Conservation (phyloP, 2,113 vertebrate genomes). For the Marmota flaviventris region DNA sequence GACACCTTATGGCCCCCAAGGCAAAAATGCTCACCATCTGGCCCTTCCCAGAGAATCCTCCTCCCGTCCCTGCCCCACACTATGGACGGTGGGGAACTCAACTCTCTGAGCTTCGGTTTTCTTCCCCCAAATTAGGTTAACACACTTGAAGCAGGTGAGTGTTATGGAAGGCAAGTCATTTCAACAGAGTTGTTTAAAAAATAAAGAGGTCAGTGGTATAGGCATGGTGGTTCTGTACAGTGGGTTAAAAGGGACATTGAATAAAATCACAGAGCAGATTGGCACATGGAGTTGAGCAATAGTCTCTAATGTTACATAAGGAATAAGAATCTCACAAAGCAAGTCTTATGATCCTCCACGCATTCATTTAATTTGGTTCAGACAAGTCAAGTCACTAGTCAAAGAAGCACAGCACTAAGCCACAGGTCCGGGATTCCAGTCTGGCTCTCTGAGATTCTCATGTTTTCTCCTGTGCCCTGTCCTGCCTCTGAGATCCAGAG, state of each 20-base stretch:
- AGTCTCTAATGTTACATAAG: not conserved
- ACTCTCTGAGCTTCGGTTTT: not conserved
- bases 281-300: fast-evolving
- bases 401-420: not conserved
- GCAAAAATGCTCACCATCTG: not conserved
- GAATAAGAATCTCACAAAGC: not conserved
- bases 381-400: not conserved
- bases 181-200: not conserved
- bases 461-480: fast-evolving
- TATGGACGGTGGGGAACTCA: not conserved
- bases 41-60: not conserved
- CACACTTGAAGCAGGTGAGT: not conserved
- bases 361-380: fast-evolving
- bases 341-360: fast-evolving
- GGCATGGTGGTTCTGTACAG: fast-evolving
- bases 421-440: fast-evolving
- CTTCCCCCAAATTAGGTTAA: too few relatives aligned
- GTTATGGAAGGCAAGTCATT: not conserved
- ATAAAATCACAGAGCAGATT: fast-evolving
- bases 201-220: not conserved
- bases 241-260: fast-evolving
- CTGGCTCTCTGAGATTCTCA: not conserved
- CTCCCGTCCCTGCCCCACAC: fast-evolving
- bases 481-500: not conserved
- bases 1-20: not conserved